phyloP scores from a whole-genome alignment of 2,797 vertebrate genomes.

The Rhinichthys osculus region DNA sequence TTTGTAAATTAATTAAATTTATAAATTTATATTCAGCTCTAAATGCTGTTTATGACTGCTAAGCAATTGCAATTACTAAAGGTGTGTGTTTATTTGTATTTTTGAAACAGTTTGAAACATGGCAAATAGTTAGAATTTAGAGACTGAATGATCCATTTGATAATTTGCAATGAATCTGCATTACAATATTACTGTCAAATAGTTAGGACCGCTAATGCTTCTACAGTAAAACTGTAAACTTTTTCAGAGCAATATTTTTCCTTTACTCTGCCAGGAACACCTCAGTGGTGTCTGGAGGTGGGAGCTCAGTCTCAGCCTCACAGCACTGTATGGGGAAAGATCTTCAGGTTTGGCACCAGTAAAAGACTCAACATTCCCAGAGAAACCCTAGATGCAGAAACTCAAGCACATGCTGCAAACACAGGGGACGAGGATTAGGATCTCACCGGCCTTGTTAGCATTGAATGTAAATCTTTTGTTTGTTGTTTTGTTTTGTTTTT shows the following conservation, averaged over 20 bases:
- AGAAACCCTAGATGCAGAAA: slow-evolving; percentile 40
- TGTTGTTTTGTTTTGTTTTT: slow-evolving; percentile 8
- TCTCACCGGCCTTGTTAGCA: slow-evolving; percentile 47
- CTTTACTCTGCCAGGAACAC: neutral
- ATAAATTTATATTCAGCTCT: neutral
- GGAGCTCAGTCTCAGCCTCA: neutral
- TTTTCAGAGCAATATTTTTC: neutral
- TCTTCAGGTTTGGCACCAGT: slow-evolving; percentile 9
- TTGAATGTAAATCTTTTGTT: slow-evolving; percentile 33
- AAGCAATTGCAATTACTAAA: neutral
- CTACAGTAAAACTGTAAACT: neutral
- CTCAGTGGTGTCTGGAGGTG: no score
- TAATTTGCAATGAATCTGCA: neutral
- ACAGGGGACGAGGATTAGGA: slow-evolving; percentile 36
- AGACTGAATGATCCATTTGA: neutral
- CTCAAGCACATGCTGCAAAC: slow-evolving; percentile 7
- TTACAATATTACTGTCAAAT: neutral
- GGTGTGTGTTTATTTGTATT: neutral
- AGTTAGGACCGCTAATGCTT: neutral
- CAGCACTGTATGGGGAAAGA: neutral
- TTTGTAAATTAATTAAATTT: neutral
- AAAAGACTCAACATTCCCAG: slow-evolving; percentile 17
- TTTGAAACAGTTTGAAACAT: neutral
- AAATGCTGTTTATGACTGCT: neutral
- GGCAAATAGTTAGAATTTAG: neutral